These are phyloP conservation scores for Heliconius aoede DNA, from an alignment of 2,888 invertebrate genomes.

Conservation along the genomic window DNA sequence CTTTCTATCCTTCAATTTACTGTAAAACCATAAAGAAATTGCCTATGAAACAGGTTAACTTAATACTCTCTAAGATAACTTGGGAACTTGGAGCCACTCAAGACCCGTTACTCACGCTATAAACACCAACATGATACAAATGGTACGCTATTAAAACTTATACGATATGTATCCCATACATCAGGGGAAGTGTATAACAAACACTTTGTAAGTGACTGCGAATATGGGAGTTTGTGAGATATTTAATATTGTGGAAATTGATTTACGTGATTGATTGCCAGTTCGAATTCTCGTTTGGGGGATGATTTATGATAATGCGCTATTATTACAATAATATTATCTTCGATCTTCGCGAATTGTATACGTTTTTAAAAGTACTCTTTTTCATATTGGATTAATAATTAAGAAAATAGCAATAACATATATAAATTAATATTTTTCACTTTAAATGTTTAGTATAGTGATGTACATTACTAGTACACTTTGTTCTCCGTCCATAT, in stretches of 20 bases:
- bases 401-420: too few species aligned
- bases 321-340: background rate
- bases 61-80: background rate
- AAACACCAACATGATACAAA: constrained; percentile 22
- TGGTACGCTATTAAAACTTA: constrained; percentile 24
- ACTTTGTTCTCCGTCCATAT: too few species aligned
- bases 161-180: constrained; percentile 23
- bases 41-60: background rate
- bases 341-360: too few species aligned
- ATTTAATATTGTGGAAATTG: background rate
- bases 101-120: constrained; percentile 17
- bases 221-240: background rate
- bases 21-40: too few species aligned
- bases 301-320: background rate
- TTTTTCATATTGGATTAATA: too few species aligned
- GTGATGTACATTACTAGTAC: too few species aligned
- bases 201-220: constrained; percentile 17
- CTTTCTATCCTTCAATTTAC: too few species aligned
- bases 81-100: background rate
- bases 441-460: too few species aligned
- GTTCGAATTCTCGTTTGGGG: background rate
- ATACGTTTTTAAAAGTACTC: too few species aligned
- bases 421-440: too few species aligned
- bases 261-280: too few species aligned
- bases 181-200: constrained; percentile 17